Evolutionary conservation across 92 coral and sea anemone genomes (phyloP), one percentile per base, ranked within the genome.

Genomic region (Zoanthus sansibaricus): DNA sequence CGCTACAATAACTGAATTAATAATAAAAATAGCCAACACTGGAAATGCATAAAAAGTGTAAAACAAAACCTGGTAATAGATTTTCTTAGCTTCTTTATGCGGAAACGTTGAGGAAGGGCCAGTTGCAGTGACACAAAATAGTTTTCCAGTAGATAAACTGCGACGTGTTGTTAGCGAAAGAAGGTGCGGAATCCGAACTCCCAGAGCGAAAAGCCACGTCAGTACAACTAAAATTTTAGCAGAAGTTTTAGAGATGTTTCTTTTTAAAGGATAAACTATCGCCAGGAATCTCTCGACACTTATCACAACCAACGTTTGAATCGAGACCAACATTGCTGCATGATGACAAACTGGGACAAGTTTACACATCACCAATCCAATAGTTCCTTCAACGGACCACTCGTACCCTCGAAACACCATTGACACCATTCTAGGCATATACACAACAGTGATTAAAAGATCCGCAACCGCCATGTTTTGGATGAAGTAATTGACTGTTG

Each of bases 211-310:
- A 9, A 61, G 5, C 83, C 83, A 78, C 25, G 83, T 7, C 14
- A 78, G 55, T 2, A 30, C 83, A 9, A 56, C 37, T 62, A 78
- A 18, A 18, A 33, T 20, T 44, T 78, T 78, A 33, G 83, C 83
- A 14, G 1, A 10, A 32, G 33, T 30, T 62, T 58, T 78, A 13
- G 71, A 10, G 48, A 78, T 78, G 72, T 78, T 78, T 59, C 83
- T 78, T 46, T 61, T 78, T 18, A 78, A 52, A 12, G 83, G 83
- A 42, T 78, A 78, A 78, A 78, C 71, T 15, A 78, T 46, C 7
- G 71, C 83, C 71, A 78, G 55, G 67, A 78, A 78, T 62, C 83
- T 58, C 51, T 78, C 83, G n/a, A 78, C 71, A 37, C 83, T 78
- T 16, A 78, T 42, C 16, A 59, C 14, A 78, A 78, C 83, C 51